A percentile compares a stretch with the other conserved stretches of the same genome.
Conservation (phyloP, 2,113 vertebrate genomes). For the Hyla sarda region DNA sequence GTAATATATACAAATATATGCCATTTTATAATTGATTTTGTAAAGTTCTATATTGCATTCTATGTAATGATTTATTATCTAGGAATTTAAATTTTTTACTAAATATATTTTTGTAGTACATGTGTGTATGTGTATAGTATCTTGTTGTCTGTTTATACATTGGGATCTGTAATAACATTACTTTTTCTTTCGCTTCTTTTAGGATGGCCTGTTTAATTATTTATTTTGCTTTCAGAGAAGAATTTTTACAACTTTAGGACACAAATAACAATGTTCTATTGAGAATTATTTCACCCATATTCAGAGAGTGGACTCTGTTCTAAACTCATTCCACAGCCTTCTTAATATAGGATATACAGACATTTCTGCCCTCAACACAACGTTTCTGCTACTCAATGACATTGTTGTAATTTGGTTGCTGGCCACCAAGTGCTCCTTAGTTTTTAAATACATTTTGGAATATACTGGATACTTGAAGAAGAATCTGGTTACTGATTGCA, state of each 20-base stretch:
- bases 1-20: neutral
- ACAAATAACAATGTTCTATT: conserved; percentile 68
- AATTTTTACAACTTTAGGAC: conserved; percentile 67
- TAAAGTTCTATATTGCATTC: neutral
- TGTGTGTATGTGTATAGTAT: neutral
- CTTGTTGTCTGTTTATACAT: neutral
- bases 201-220: conserved; percentile 66
- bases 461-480: conserved; percentile 73
- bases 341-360: conserved; percentile 66
- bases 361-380: conserved; percentile 63
- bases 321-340: conserved; percentile 73
- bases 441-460: conserved; percentile 70
- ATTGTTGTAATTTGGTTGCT: conserved; percentile 70
- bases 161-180: neutral
- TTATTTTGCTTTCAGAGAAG: conserved; percentile 73
- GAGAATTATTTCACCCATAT: conserved; percentile 63
- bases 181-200: conserved; percentile 60
- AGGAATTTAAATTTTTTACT: no score
- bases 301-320: conserved; percentile 65
- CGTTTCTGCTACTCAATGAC: conserved; percentile 65
- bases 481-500: conserved; percentile 67
- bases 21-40: neutral
- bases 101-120: neutral
- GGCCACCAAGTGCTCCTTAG: conserved; percentile 76
- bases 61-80: neutral